phyloP scores from a whole-genome alignment of 2,797 vertebrate species.

The Coilia nasus region DNA sequence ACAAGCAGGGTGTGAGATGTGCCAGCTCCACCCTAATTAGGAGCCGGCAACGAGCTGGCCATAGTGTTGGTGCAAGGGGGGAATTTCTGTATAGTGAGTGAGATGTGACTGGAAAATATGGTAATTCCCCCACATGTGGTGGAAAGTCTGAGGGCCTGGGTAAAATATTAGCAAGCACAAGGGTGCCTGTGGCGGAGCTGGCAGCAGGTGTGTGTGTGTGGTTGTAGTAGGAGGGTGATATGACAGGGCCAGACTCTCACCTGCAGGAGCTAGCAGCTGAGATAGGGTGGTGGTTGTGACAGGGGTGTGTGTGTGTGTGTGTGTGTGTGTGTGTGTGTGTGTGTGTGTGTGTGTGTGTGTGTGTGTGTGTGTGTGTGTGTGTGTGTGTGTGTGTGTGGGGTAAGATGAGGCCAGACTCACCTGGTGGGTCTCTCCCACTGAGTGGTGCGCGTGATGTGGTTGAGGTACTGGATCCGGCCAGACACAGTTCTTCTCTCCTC shows the following conservation, averaged over 20 bases:
- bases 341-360: slow-evolving; percentile 27
- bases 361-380: slow-evolving; percentile 3
- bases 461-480: slow-evolving; percentile 94
- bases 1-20: background rate
- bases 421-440: slow-evolving; percentile 95
- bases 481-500: slow-evolving; percentile 93
- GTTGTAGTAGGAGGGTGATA: too few species aligned
- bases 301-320: slow-evolving; percentile 28
- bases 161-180: background rate
- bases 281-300: slow-evolving; percentile 15
- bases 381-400: slow-evolving; percentile 18
- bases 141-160: background rate
- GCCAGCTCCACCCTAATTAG: background rate
- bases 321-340: too few species aligned
- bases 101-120: slow-evolving; percentile 23
- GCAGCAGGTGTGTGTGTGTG: background rate
- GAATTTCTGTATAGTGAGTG: background rate
- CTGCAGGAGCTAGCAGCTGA: background rate
- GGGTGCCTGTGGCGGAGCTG: background rate
- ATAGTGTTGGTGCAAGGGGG: background rate
- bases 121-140: background rate
- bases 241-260: too few species aligned
- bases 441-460: slow-evolving; percentile 93
- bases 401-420: slow-evolving; percentile 63
- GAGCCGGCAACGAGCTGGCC: background rate